Base-by-base conservation (phyloP, 2,888 invertebrate genomes). In the Pocota personata region DNA sequence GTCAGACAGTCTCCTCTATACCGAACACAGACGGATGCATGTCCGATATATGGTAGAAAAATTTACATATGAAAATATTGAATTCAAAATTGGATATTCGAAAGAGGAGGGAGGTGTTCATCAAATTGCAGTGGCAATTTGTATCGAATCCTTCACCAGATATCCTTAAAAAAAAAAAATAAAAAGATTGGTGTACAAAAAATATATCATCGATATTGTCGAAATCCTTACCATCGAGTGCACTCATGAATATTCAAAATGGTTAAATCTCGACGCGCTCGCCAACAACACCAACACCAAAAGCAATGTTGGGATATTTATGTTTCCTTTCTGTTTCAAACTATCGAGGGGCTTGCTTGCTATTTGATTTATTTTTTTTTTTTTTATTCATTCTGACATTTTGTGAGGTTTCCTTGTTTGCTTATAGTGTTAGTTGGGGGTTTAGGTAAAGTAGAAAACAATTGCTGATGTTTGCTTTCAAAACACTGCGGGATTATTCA, bases 211-310 rank as follows among this genome's bases (percentile, higher is more conserved):
- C 79, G 83, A 84, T 69, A 84, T 79, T 83, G 83, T 79, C 30
- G 80, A 75, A 83, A 84, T 79, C 75, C 80, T 71, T 84, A 52
- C 64, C 80, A 84, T 75, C 40, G 73, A 80, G 84, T 80, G 69
- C 73, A 84, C 79, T 84, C 80, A 84, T 84, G 84, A 84, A 84
- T 84, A 84, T 84, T 84, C 84, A 84, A 84, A 83, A 84, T 71
- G 32, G 64, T 80, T 80, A 75, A 84, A 84, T 84, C 84, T 80
- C 75, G 32, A 71, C 84, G 80, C 66, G 75, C 75, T 64, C 75
- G 69, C 64, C 73, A 75, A 80, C 50, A 64, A 57, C 50, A 58
- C 12, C 48, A 78, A 80, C 84, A 71, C 69, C 75, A 66, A 69
- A 69, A 69, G 58, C 78, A 73, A 67, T 72, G 46, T 35, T 32